Base-by-base conservation (phyloP, 2,113 vertebrate species). In the Galemys pyrenaicus region DNA sequence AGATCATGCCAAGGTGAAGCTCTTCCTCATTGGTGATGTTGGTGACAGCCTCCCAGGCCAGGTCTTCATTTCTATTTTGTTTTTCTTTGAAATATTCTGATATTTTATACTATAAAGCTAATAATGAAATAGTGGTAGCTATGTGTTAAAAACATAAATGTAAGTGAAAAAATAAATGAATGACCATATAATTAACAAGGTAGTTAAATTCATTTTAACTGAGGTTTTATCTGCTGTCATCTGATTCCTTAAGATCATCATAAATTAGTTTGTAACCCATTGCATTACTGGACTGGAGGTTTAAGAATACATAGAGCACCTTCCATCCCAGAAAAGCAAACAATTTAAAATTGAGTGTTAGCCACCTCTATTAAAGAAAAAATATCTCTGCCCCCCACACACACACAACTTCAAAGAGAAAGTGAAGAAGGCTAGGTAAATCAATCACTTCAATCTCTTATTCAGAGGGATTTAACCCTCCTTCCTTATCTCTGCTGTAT, bases 161-260 rank as follows among this genome's bases (percentile, higher is more conserved):
- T 79, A 79, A 87, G 70, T 91, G 82, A n/a, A 78, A 89, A 92
- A 87, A 30, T 54, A 86, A 87, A 60, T 80, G 70, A 56, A 64
- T 58, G 70, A 9, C n/a, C 24, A 70, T 88, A 26, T 71, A 58
- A 88, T 64, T 82, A 88, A 37, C 19, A 91, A 68, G 5, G 8
- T 67, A 73, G n/a, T 73, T 78, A 73, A 87, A 88, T 58, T 70
- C 60, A 30, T n/a, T 74, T 75, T 68, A 74, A 92, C 2, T n/a
- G 5, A 82, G 19, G 20, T 79, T 54, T 94, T 68, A 54, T 58
- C 17, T 68, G 37, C 17, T 68, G 11, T 64, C 49, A 80, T 94
- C 65, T 70, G 65, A 44, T 85, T 80, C 75, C 51, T 75, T 75
- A 79, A 92, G 20, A 70, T 26, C 35, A 56, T 70, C 44, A 56